phyloP scores from a whole-genome alignment of 2,113 vertebrate genomes.

The Pseudonaja textilis region DNA sequence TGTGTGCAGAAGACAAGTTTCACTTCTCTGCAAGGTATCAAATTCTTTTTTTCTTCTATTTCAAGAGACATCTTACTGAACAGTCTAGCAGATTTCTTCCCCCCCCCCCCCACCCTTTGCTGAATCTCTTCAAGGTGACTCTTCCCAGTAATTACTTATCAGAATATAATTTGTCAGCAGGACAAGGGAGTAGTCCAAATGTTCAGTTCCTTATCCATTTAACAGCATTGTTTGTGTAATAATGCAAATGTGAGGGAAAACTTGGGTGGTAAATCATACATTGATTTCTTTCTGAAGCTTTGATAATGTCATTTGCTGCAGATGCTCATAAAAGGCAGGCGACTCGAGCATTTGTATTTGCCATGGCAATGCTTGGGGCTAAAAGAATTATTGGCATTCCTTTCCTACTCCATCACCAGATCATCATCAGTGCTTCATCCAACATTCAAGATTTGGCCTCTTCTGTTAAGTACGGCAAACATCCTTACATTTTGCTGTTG shows the following conservation, averaged over 20 bases:
- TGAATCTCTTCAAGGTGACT: neutral
- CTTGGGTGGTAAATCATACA: neutral
- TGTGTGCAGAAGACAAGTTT: neutral
- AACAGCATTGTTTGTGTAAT: neutral
- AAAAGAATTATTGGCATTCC: neutral
- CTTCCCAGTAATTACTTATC: accelerated
- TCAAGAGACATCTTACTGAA: accelerated
- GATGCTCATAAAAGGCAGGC: neutral
- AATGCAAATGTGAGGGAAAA: accelerated
- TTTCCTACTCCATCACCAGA: neutral
- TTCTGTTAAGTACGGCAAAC: accelerated
- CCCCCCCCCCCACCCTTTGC: accelerated
- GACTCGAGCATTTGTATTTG: neutral
- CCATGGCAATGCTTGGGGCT: neutral
- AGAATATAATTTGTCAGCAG: neutral
- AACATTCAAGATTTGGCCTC: neutral
- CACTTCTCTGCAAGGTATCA: neutral
- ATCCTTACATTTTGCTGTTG: neutral
- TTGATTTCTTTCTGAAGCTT: neutral
- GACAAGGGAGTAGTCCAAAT: accelerated
- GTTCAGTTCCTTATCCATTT: neutral
- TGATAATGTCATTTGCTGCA: neutral
- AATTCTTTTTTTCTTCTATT: neutral
- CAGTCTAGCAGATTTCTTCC: accelerated
- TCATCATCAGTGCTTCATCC: accelerated